Base-by-base conservation (phyloP, 2,113 vertebrate species). In the Sula dactylatra region DNA sequence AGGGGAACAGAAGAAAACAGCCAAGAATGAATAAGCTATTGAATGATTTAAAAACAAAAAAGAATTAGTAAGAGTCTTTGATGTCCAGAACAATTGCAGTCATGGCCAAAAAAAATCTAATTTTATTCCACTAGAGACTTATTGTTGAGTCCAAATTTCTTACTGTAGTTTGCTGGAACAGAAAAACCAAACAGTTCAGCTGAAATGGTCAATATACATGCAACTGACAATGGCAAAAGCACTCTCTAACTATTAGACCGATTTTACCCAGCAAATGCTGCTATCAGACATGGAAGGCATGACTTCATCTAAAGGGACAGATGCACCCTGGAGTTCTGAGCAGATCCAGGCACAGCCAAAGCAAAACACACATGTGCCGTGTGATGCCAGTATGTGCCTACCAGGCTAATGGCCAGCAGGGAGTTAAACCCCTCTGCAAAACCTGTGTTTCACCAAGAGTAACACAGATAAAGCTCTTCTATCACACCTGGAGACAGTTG, bases 351-450 rank as follows among this genome's bases (percentile, higher is more conserved):
- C n/a, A 16, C 18, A 83, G 61, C 24, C 42, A 84, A 62, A 38
- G 42, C 3, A 2, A 2, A 4, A 61, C 6, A 52, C 0, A 5
- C 3, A 0, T 4, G 9, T 59, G 74, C 45, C 25, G 10, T 0
- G 0, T 3, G 10, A 52, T 16, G 13, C 18, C 58, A 2, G 0
- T 5, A 54, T 5, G 22, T 5, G 2, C 16, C 22, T 49, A 52
- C 34, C 8, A 25, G 31, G 42, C 40, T 70, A 56, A 54, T 13
- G 25, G 25, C 55, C 47, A 71, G 27, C 72, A 73, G 25, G 29
- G 13, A 91, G 42, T 7, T 31, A 3, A 65, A 73, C 24, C 29
- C 54, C 62, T 73, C 26, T 50, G 25, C 6, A 3, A 91, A 90
- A 82, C 15, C 58, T 7, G 22, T 38, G 31, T 55, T 31, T 65